Evolutionary conservation across 2,888 invertebrate species (phyloP).

Genomic region (Cybosia mesomella): DNA sequence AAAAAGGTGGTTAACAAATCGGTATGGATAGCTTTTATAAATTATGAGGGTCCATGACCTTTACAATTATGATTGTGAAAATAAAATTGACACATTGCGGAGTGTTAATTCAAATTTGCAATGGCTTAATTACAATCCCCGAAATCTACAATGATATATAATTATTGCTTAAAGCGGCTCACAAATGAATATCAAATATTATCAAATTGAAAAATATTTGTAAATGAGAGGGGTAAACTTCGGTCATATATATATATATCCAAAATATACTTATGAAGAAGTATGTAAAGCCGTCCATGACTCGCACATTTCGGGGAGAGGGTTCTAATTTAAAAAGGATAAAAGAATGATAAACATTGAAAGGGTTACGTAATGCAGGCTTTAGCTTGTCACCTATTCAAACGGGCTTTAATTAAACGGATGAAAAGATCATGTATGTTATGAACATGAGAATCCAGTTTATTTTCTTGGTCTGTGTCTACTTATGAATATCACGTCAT

Average conservation of each 20-base stretch:
- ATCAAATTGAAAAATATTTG: background rate
- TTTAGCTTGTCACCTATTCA: background rate
- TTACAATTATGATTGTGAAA: background rate
- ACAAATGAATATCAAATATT: background rate
- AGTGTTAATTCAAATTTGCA: background rate
- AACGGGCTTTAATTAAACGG: background rate
- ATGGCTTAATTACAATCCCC: background rate
- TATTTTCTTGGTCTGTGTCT: background rate
- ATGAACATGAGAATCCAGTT: background rate
- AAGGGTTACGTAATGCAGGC: background rate
- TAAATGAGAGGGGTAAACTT: background rate
- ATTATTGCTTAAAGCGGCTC: background rate
- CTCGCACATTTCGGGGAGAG: background rate
- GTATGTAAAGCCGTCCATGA: background rate
- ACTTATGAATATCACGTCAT: too few species aligned
- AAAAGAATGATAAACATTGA: background rate
- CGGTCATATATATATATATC: background rate
- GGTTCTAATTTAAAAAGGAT: background rate
- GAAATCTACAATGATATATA: background rate
- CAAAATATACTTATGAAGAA: background rate
- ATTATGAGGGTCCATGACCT: too few species aligned
- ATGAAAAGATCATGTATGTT: background rate
- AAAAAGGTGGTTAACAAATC: background rate
- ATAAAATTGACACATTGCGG: background rate
- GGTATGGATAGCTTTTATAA: background rate